Conservation (phyloP, 2,888 invertebrate species). For the Rhagium mordax region DNA sequence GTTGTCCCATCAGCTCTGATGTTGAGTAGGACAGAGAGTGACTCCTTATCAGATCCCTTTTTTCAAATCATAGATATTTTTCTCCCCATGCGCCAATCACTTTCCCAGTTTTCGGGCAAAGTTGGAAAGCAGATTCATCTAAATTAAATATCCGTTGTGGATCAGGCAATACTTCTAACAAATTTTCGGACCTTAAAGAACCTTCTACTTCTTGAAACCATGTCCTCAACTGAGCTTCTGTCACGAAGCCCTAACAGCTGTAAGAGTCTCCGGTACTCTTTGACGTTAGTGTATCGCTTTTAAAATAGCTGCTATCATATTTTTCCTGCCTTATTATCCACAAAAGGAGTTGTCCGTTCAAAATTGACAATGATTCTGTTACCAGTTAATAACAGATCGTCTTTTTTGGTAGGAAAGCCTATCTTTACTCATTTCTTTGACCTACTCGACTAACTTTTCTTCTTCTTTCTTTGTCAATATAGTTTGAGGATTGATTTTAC, state of each 20-base stretch:
- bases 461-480: neutral
- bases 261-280: constrained; percentile 14
- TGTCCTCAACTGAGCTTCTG: neutral
- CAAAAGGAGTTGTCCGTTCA: neutral
- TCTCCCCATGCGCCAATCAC: too few species aligned
- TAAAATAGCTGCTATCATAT: neutral
- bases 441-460: neutral
- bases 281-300: constrained; percentile 10
- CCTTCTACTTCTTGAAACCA: neutral
- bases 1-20: too few species aligned
- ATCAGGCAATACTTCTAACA: neutral
- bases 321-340: constrained; percentile 4
- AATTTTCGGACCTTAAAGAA: neutral
- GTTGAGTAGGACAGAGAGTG: too few species aligned
- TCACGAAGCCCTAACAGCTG: constrained; percentile 8
- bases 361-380: neutral
- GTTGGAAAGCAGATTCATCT: neutral
- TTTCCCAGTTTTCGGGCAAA: too few species aligned
- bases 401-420: neutral
- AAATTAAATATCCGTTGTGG: neutral
- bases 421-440: neutral
- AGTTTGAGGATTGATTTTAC: neutral
- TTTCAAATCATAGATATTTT: too few species aligned
- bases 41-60: too few species aligned
- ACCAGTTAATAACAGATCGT: neutral